Base-by-base conservation (phyloP, 1,140 invertebrate genomes). In the Dendrolimus punctatus region DNA sequence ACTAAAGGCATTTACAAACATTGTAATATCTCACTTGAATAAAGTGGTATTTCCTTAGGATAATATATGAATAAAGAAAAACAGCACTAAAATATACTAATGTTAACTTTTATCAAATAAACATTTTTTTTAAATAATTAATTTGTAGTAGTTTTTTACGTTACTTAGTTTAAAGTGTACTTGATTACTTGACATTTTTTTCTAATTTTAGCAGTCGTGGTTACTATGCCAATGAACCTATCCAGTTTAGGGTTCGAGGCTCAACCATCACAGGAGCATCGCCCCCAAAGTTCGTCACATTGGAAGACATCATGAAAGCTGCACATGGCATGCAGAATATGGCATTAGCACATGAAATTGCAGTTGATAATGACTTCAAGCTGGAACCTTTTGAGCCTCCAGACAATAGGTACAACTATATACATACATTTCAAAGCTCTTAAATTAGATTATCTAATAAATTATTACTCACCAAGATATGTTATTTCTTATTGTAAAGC, bases 291-390 rank as follows among this genome's bases (percentile, higher is more conserved):
- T 96, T 96, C 83, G 92, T 98, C 5, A 94, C 94, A 8, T 84
- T 98, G 38, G 95, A 97, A 64, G 95, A 98, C 78, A 93, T 98
- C 36, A 93, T 97, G 88, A 93, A 93, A 73, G 95, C 96, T 46
- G 92, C 95, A 0, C 94, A 95, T 80, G 94, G 95, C 37, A 93
- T 98, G 80, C 92, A 93, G 63, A 97, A 98, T 71, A 98, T 99
- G 96, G 92, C 93, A 23, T 80, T 99, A 7, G 96, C 96, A 6
- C 97, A 99, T 87, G 97, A 99, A 87, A 98, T 99, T 62, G 96
- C 96, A 6, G 91, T 99, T 38, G 94, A 98, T 83, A 91, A 94
- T 58, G 94, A 98, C 70, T 99, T 98, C 72, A 93, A 94, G 68
- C 74, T 99, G 48, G 91, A 97, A 77, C 93, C 93, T 62, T 90